These are phyloP conservation scores for Oryctes rhinoceros DNA, from an alignment of 1,140 invertebrate genomes.

Conservation along the genomic window DNA sequence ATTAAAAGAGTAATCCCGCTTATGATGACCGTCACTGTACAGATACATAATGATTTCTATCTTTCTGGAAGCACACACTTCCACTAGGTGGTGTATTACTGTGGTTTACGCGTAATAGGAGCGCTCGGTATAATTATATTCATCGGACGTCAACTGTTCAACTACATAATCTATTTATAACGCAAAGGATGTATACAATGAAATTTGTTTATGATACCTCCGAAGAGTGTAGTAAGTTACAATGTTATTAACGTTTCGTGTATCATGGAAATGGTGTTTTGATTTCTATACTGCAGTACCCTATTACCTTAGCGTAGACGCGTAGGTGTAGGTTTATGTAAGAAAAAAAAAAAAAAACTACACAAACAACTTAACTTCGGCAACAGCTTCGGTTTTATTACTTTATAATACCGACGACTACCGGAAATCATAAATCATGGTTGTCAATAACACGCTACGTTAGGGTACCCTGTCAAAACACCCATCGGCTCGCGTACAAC, in stretches of 20 bases:
- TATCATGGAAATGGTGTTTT: background rate
- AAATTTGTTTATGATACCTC: background rate
- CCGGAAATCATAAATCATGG: constrained; percentile 29
- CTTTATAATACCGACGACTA: constrained; percentile 11
- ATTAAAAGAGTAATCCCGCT: too few species aligned
- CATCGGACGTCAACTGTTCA: background rate
- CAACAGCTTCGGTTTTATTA: constrained; percentile 7
- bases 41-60: too few species aligned
- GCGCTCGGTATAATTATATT: background rate
- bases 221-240: too few species aligned
- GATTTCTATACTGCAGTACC: background rate
- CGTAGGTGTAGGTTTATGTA: background rate
- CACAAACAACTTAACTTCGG: background rate
- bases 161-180: background rate
- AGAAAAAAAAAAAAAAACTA: background rate
- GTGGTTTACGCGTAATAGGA: too few species aligned
- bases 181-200: constrained; percentile 3
- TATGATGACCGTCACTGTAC: too few species aligned
- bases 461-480: constrained; percentile 28
- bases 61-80: too few species aligned
- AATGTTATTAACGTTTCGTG: too few species aligned
- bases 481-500: background rate
- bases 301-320: background rate
- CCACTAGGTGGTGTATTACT: too few species aligned
- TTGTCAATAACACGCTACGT: constrained; percentile 29